phyloP scores from a whole-genome alignment of 2,888 invertebrate genomes.

The Pyrochroa serraticornis region DNA sequence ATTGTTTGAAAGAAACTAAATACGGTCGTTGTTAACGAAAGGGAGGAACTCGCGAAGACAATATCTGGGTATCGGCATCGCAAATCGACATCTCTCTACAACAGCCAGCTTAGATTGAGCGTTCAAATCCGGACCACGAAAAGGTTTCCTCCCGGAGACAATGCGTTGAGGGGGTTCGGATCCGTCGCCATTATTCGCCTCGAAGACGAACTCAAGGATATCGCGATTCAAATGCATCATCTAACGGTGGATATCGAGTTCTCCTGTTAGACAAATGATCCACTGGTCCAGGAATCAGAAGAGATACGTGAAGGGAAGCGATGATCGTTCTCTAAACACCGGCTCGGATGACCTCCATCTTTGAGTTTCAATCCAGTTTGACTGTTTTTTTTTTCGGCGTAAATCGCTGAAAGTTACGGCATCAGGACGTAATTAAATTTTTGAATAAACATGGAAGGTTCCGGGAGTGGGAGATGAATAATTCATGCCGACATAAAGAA shows the following conservation, averaged over 20 bases:
- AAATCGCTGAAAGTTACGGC: too few relatives aligned
- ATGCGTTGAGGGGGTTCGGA: conserved; percentile 7
- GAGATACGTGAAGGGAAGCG: neutral
- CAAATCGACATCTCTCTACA: conserved; percentile 26
- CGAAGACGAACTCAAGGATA: conserved; percentile 2
- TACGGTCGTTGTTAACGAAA: conserved; percentile 16
- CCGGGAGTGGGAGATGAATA: too few relatives aligned
- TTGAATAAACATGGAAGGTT: too few relatives aligned
- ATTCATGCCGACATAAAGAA: too few relatives aligned
- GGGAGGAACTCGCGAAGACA: conserved; percentile 17
- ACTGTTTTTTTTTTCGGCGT: too few relatives aligned
- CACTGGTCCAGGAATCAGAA: neutral
- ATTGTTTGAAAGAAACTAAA: conserved; percentile 24
- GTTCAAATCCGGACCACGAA: conserved; percentile 23
- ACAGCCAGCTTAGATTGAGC: conserved; percentile 23
- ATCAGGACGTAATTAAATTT: too few relatives aligned
- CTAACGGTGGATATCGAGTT: conserved; percentile 1
- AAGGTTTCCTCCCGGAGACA: conserved; percentile 19
- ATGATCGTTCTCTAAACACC: too few relatives aligned
- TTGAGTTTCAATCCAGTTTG: too few relatives aligned
- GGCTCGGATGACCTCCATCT: too few relatives aligned
- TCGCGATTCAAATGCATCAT: conserved; percentile 9
- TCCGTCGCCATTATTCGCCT: conserved; percentile 8
- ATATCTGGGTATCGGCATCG: conserved; percentile 23
- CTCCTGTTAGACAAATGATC: conserved; percentile 8